Conservation (phyloP, 2,888 invertebrate genomes). For the Agrenia bidenticulata region DNA sequence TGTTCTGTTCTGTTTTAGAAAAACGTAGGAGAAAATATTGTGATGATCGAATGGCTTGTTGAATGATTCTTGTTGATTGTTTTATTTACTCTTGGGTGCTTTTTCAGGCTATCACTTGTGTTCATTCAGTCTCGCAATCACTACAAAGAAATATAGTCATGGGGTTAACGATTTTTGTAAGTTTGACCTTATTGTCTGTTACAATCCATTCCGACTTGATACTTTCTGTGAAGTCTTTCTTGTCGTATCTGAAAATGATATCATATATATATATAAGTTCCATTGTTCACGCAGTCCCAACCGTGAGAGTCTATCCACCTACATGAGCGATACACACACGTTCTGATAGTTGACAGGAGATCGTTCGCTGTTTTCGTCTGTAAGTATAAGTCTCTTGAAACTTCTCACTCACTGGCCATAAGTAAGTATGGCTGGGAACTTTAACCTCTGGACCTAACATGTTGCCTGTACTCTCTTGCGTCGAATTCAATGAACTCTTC, state of each 20-base stretch:
- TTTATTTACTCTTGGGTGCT: constrained; percentile 4
- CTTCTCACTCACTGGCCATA: constrained; percentile 25
- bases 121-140: constrained; percentile 4
- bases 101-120: not conserved
- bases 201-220: not conserved
- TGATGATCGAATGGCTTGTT: too few relatives aligned
- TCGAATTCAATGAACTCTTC: too few relatives aligned
- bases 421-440: constrained; percentile 37
- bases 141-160: not conserved
- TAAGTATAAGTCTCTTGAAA: constrained; percentile 1
- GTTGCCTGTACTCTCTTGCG: too few relatives aligned
- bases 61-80: too few relatives aligned
- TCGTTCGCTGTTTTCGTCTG: not conserved
- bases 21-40: too few relatives aligned
- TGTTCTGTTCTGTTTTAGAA: too few relatives aligned
- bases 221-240: not conserved
- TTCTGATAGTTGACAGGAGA: not conserved
- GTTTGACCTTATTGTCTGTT: constrained; percentile 5
- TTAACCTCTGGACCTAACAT: too few relatives aligned
- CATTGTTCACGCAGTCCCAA: constrained; percentile 6
- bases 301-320: not conserved
- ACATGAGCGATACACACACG: not conserved
- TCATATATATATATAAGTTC: not conserved
- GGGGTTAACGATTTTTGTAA: constrained; percentile 6
- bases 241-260: constrained; percentile 1